A percentile compares a stretch with the other conserved stretches of the same genome.
Evolutionary conservation across 2,888 invertebrate genomes (phyloP).

Genomic region (Peribatodes rhomboidaria): DNA sequence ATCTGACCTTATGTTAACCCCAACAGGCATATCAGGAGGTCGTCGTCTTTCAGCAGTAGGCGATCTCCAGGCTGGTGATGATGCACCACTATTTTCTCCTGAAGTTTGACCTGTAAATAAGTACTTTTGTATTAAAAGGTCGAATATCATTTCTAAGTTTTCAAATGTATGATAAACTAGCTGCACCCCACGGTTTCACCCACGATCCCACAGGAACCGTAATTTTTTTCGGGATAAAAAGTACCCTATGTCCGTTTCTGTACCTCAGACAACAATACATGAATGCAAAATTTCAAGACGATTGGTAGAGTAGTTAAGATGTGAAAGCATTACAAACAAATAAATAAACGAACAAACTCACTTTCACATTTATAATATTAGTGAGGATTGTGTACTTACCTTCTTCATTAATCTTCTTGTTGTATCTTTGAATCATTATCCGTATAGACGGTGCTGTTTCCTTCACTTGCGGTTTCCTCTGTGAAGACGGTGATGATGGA

Average conservation of each 20-base stretch:
- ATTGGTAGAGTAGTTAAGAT: too few relatives aligned
- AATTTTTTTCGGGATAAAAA: too few relatives aligned
- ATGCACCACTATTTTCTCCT: constrained; percentile 87
- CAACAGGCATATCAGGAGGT: constrained; percentile 83
- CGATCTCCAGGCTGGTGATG: constrained; percentile 89
- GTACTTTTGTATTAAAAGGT: neutral
- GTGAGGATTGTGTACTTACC: too few relatives aligned
- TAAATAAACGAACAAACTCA: too few relatives aligned
- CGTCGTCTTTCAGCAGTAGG: constrained; percentile 87
- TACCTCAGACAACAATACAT: too few relatives aligned
- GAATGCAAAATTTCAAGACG: too few relatives aligned
- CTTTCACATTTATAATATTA: too few relatives aligned
- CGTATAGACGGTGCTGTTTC: constrained; percentile 90
- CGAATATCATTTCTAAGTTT: neutral
- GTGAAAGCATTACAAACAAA: too few relatives aligned
- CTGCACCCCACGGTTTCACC: too few relatives aligned
- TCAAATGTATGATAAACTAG: too few relatives aligned
- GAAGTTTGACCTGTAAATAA: constrained; percentile 71
- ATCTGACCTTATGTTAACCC: constrained; percentile 78
- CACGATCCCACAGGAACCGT: too few relatives aligned
- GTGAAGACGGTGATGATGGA: constrained; percentile 87
- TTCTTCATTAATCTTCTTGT: constrained; percentile 88
- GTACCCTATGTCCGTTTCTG: too few relatives aligned
- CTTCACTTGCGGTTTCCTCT: constrained; percentile 83
- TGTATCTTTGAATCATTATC: constrained; percentile 90